Evolutionary conservation across 2,888 invertebrate genomes (phyloP).

Genomic region (Lasius fuliginosus): DNA sequence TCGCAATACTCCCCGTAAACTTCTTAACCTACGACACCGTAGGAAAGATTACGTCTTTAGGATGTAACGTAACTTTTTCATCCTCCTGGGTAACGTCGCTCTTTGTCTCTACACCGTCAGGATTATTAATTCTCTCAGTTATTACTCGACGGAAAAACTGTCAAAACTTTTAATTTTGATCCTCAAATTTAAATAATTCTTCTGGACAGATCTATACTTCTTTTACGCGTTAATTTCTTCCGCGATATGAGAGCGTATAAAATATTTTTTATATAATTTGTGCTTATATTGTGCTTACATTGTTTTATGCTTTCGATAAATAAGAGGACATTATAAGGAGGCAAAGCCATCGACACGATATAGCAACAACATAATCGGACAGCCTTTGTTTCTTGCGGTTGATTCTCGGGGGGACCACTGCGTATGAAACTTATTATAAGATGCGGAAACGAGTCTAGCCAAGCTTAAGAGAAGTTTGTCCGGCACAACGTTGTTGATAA

Average conservation of each 20-base stretch:
- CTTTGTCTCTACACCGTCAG: background rate
- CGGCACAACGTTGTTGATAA: constrained; percentile 62
- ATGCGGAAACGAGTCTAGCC: constrained; percentile 56
- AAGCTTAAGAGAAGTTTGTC: constrained; percentile 57
- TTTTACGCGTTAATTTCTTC: background rate
- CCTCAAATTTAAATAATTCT: background rate
- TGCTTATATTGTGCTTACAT: too few relatives aligned
- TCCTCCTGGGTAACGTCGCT: background rate
- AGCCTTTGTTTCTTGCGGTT: constrained; percentile 31
- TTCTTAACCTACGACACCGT: constrained; percentile 31
- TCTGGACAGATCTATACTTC: background rate
- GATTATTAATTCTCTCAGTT: constrained; percentile 23
- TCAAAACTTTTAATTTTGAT: constrained; percentile 31
- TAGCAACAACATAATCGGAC: constrained; percentile 4
- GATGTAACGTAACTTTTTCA: constrained; percentile 22
- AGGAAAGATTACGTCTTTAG: constrained; percentile 55
- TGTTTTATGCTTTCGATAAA: constrained; percentile 36
- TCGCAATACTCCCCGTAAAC: background rate
- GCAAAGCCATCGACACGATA: background rate
- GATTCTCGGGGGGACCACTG: constrained; percentile 29
- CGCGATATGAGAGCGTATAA: background rate
- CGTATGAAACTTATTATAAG: constrained; percentile 53
- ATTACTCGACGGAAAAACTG: background rate
- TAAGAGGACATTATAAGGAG: constrained; percentile 20
- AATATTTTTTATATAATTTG: background rate